Conservation (phyloP, 2,113 vertebrate species). For the Pterocles gutturalis region DNA sequence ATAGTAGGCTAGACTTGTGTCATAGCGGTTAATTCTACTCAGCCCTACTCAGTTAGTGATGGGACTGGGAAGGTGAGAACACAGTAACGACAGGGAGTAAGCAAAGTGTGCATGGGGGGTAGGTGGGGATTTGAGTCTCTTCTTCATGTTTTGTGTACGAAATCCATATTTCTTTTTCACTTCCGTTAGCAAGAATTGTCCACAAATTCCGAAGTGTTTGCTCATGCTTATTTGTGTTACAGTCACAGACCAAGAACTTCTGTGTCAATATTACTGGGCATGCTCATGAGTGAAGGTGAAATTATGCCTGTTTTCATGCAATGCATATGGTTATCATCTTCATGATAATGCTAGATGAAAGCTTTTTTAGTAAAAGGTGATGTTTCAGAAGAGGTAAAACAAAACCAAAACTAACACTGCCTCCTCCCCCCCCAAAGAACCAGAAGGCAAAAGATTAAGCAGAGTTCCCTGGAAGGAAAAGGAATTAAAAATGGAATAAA, state of each 20-base stretch:
- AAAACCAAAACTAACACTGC: not conserved
- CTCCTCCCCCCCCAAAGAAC: rapidly evolving
- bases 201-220: not conserved
- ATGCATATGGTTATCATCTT: not conserved
- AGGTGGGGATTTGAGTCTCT: not conserved
- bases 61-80: not conserved
- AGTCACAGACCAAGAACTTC: not conserved
- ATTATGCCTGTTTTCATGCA: not conserved
- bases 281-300: not conserved
- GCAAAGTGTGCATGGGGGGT: rapidly evolving
- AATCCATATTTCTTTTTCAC: not conserved
- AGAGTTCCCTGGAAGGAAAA: not conserved
- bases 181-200: not conserved
- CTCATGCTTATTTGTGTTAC: not conserved
- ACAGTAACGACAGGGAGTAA: not conserved
- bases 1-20: not conserved
- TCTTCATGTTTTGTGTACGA: not conserved
- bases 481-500: not conserved
- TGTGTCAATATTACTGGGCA: not conserved
- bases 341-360: not conserved
- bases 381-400: not conserved
- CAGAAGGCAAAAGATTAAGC: not conserved
- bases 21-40: not conserved
- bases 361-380: not conserved
- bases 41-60: not conserved